Percentiles rank a stretch among this genome's conserved stretches.
phyloP scores from a whole-genome alignment of 2,888 invertebrate genomes.

The Tromatobia lineatoria region DNA sequence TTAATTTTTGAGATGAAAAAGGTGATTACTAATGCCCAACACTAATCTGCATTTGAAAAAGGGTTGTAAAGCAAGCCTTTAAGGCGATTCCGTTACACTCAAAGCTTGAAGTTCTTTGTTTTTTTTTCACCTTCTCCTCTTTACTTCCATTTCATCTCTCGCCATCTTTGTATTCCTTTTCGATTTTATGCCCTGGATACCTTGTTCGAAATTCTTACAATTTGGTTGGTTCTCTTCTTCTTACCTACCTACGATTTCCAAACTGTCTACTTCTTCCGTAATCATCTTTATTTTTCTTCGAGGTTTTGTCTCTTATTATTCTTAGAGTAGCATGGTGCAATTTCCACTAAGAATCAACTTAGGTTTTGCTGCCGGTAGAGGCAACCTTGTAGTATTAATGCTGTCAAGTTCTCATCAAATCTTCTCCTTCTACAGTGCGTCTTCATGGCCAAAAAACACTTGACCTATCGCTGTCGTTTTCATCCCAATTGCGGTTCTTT shows the following conservation, averaged over 20 bases:
- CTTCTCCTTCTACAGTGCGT: slow-evolving; percentile 19
- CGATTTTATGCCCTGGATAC: neutral
- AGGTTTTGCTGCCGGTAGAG: slow-evolving; percentile 19
- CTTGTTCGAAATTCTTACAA: slow-evolving; percentile 12
- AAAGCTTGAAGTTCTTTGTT: neutral
- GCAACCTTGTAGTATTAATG: slow-evolving; percentile 13
- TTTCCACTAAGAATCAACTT: neutral
- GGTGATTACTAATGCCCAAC: neutral
- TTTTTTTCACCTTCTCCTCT: slow-evolving; percentile 65
- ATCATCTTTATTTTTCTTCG: slow-evolving; percentile 24
- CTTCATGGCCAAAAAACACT: slow-evolving; percentile 19
- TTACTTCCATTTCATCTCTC: slow-evolving; percentile 27
- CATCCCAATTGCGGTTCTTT: slow-evolving; percentile 13
- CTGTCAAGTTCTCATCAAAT: slow-evolving; percentile 36
- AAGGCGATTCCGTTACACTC: neutral
- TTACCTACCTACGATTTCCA: slow-evolving; percentile 13
- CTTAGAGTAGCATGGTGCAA: neutral
- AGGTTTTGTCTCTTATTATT: slow-evolving; percentile 31
- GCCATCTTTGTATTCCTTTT: slow-evolving; percentile 5
- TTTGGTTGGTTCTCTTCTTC: slow-evolving; percentile 33
- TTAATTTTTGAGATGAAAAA: neutral
- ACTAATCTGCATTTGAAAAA: neutral
- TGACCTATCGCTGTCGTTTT: slow-evolving; percentile 28
- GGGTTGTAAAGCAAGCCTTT: neutral
- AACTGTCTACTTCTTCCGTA: neutral